Evolutionary conservation across 1,140 invertebrate species (phyloP).

Genomic region (Lasaia peninsularis): DNA sequence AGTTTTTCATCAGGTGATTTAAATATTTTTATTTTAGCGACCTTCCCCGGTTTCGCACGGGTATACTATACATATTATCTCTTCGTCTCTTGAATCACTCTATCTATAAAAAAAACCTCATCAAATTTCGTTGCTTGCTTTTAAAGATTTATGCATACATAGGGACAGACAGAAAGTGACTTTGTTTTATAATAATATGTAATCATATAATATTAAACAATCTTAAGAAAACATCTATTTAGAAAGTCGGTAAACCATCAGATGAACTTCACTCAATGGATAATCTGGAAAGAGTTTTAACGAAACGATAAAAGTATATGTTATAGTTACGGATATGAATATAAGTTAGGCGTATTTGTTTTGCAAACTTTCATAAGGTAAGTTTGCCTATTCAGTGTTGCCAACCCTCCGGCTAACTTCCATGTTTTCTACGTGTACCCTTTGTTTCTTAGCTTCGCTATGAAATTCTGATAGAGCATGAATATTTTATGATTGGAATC

Average conservation of each 20-base stretch:
- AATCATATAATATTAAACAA: too few relatives aligned
- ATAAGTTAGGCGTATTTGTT: constrained; percentile 8
- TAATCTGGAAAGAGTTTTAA: neutral
- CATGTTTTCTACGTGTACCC: constrained; percentile 14
- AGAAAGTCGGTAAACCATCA: neutral
- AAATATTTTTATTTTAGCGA: too few relatives aligned
- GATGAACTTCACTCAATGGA: neutral
- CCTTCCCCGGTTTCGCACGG: too few relatives aligned
- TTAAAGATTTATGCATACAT: too few relatives aligned
- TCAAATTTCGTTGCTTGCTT: too few relatives aligned
- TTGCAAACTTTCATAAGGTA: constrained; percentile 15
- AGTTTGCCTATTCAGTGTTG: constrained; percentile 15
- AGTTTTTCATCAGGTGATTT: too few relatives aligned
- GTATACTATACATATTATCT: too few relatives aligned
- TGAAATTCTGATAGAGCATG: constrained; percentile 2
- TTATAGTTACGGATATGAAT: neutral
- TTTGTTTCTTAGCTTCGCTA: constrained; percentile 3
- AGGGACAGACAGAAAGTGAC: too few relatives aligned
- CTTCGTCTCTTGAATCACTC: too few relatives aligned
- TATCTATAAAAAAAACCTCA: too few relatives aligned
- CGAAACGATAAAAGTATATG: neutral
- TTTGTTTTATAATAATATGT: too few relatives aligned
- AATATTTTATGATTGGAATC: neutral
- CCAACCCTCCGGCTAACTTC: constrained; percentile 6
- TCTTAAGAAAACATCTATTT: neutral